Percentiles rank a stretch among this genome's conserved stretches.
These are phyloP conservation scores for Coreius guichenoti DNA, from an alignment of 2,797 vertebrate species.

Conservation along the genomic window DNA sequence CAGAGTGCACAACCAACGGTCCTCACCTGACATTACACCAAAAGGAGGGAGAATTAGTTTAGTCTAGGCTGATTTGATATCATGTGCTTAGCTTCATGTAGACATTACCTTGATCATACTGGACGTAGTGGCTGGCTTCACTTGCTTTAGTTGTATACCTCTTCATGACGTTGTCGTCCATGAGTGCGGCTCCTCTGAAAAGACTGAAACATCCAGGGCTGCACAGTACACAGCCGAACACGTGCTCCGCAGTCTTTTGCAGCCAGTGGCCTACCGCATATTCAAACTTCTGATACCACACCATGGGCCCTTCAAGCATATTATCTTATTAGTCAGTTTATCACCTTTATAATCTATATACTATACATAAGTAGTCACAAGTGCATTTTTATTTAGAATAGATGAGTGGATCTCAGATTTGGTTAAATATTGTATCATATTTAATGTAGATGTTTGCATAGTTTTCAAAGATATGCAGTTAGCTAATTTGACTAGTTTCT, in stretches of 20 bases:
- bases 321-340: not conserved
- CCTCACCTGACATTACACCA: slow-evolving; percentile 72
- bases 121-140: slow-evolving; percentile 73
- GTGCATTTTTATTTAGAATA: too few relatives aligned
- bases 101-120: slow-evolving; percentile 79
- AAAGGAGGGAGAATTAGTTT: not conserved
- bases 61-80: not conserved
- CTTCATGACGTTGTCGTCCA: slow-evolving; percentile 82
- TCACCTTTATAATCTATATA: not conserved
- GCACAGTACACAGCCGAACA: slow-evolving; percentile 77
- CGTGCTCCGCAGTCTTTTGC: slow-evolving; percentile 79
- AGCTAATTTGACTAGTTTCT: not conserved
- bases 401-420: too few relatives aligned
- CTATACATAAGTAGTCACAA: not conserved
- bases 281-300: slow-evolving; percentile 84
- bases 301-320: slow-evolving; percentile 71
- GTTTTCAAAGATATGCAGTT: too few relatives aligned
- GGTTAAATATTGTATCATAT: too few relatives aligned
- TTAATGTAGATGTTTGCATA: too few relatives aligned
- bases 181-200: slow-evolving; percentile 76
- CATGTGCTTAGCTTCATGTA: not conserved
- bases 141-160: slow-evolving; percentile 73
- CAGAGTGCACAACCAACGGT: slow-evolving; percentile 82
- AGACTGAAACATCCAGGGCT: slow-evolving; percentile 82
- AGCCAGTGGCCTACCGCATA: slow-evolving; percentile 80